Base-by-base conservation (phyloP, 2,797 vertebrate genomes). In the Mionectes olivaceus region DNA sequence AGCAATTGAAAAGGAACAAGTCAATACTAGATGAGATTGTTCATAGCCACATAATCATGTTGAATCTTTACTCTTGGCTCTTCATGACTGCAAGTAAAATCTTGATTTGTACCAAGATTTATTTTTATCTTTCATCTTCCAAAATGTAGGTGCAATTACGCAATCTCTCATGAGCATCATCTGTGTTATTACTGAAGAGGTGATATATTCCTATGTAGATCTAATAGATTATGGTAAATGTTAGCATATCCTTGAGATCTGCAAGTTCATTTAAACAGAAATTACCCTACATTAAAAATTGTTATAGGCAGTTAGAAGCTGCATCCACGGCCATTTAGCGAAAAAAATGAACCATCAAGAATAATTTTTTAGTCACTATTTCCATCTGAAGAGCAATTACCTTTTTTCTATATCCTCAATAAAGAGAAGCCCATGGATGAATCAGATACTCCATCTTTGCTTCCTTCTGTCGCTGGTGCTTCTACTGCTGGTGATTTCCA, bases 111-210 rank as follows among this genome's bases (percentile, higher is more conserved):
- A 91, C 22, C 46, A 71, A 64, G 74, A 73, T 74, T 93, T 90
- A 55, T 90, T 84, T 94, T 89, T 90, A n/a, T 52, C 47, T 53
- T 76, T 86, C 55, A 21, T 69, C 50, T 87, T 91, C 55, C 17
- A 67, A 90, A 91, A 73, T 35, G 39, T 56, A 81, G 43, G 52
- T 52, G 44, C 83, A 95, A 95, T 88, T 91, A 90, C 73, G 24
- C 43, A 94, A 79, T 19, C 19, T 53, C 88, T 91, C 59, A 59
- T 33, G 70, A 79, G 65, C 55, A 93, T 83, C 73, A 44, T 32
- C 52, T 91, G 32, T 69, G 32, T 56, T 73, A 35, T 74, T 75
- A 69, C 18, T 73, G 69, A 86, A 78, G 37, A 94, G 88, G 75
- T 90, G 11, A 90, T 78, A 82, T 73, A 76, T 49, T 90, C 37